Base-by-base conservation (phyloP, 2,888 invertebrate genomes). In the Cloeon dipterum region DNA sequence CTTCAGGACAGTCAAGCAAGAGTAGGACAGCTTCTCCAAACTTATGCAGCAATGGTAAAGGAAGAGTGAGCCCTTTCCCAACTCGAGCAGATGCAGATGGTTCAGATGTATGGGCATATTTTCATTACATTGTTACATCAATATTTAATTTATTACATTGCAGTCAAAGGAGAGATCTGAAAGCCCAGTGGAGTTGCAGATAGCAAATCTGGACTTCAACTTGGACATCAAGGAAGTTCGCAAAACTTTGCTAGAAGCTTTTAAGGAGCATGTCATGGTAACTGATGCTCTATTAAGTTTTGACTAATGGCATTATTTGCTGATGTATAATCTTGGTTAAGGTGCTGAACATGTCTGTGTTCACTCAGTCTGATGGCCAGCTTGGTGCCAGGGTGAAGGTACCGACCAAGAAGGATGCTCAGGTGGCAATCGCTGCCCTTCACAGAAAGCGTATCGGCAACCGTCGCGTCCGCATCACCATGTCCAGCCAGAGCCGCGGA, bases 401-500 rank as follows among this genome's bases (percentile, higher is more conserved):
- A 2, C 65, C 70, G 1, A 68, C 70, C 2, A 61, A 71, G 39
- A 70, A 72, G 50, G 78, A 79, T 48, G 58, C 65, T 40, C 55
- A 68, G 45, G 47, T 46, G 39, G 40, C 40, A n/a, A 60, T 64
- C 26, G 58, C 60, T 2, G 56, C 59, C 42, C 54, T 63, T 38
- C 62, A 64, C 42, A 50, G 62, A 3, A 55, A 55, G 40, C 62
- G 61, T 46, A 57, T 88, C 39, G 86, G 79, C 5, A 74, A 74
- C 44, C 77, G 81, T 48, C 61, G 83, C 35, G 76, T 88, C 40
- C 66, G 76, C 43, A 76, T 88, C 45, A 70, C 78, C 1, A n/a
- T 36, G 5, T 19, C 2, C 32, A n/a, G 11, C 20, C 41, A 40
- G 38, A 8, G 11, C 37, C 8, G 39, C 43, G 18, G 10, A 19